phyloP scores from a whole-genome alignment of 2,113 vertebrate genomes.

The Larimichthys polyactis region DNA sequence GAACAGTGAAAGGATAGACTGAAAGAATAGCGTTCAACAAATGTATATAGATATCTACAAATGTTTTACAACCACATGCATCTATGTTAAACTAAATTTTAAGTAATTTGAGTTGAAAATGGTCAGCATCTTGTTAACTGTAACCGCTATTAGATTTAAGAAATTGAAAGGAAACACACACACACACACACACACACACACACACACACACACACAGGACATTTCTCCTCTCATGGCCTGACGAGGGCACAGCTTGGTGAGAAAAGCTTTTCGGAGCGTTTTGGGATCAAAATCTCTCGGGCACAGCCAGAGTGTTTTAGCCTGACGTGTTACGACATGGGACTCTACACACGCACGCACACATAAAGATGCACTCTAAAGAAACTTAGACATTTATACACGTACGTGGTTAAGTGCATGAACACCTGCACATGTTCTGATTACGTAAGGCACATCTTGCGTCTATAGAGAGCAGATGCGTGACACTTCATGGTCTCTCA shows the following conservation, averaged over 20 bases:
- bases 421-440: conserved; percentile 6
- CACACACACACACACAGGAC: not conserved
- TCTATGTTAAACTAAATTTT: not conserved
- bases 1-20: too few relatives aligned
- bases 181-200: too few relatives aligned
- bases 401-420: conserved; percentile 1
- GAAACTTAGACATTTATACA: not conserved
- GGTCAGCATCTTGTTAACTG: not conserved
- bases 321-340: conserved; percentile 31
- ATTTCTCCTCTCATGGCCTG: not conserved
- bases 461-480: not conserved
- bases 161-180: not conserved
- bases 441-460: conserved; percentile 10
- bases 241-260: conserved; percentile 33
- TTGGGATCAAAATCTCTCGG: conserved; percentile 46
- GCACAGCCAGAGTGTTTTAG: conserved; percentile 44
- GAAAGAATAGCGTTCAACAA: too few relatives aligned
- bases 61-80: not conserved
- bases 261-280: conserved; percentile 53
- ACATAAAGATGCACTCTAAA: not conserved
- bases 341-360: not conserved
- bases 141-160: not conserved
- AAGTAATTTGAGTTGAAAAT: not conserved
- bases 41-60: not conserved
- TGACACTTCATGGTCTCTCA: not conserved